Evolutionary conservation across 2,888 invertebrate genomes (phyloP).

Genomic region (Marronus borbonicus): DNA sequence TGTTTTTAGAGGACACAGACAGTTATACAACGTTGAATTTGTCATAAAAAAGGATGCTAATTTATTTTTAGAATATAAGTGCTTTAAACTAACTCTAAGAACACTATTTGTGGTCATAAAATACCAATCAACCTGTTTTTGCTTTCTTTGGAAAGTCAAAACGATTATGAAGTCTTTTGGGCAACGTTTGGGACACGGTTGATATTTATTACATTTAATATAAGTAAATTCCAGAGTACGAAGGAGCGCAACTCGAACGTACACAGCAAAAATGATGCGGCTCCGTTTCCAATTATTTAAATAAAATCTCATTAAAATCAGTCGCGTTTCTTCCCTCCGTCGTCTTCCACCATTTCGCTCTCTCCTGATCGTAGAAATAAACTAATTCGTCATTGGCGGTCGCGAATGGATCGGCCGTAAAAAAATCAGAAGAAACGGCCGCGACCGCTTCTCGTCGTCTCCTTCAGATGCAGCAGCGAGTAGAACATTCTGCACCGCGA

Average conservation of each 20-base stretch:
- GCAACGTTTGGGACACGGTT: too few relatives aligned
- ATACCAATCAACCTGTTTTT: too few relatives aligned
- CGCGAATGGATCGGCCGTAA: slow-evolving; percentile 29
- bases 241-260: background rate
- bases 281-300: slow-evolving; percentile 34
- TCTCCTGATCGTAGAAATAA: slow-evolving; percentile 27
- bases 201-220: background rate
- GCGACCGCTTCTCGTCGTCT: slow-evolving; percentile 29
- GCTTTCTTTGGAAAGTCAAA: too few relatives aligned
- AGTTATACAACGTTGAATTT: too few relatives aligned
- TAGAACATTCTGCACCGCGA: slow-evolving; percentile 24
- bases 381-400: slow-evolving; percentile 37
- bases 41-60: too few relatives aligned
- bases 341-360: slow-evolving; percentile 15
- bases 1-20: too few relatives aligned
- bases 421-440: slow-evolving; percentile 29
- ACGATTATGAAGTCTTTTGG: too few relatives aligned
- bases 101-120: too few relatives aligned
- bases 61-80: too few relatives aligned
- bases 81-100: too few relatives aligned
- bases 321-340: slow-evolving; percentile 3
- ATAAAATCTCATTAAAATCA: slow-evolving; percentile 34
- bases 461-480: slow-evolving; percentile 21
- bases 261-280: slow-evolving; percentile 4
- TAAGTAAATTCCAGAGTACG: background rate